Percentiles rank a stretch among this genome's conserved stretches.
These are phyloP conservation scores for Brachirus orientalis DNA, from an alignment of 2,113 vertebrate genomes.

Conservation along the genomic window DNA sequence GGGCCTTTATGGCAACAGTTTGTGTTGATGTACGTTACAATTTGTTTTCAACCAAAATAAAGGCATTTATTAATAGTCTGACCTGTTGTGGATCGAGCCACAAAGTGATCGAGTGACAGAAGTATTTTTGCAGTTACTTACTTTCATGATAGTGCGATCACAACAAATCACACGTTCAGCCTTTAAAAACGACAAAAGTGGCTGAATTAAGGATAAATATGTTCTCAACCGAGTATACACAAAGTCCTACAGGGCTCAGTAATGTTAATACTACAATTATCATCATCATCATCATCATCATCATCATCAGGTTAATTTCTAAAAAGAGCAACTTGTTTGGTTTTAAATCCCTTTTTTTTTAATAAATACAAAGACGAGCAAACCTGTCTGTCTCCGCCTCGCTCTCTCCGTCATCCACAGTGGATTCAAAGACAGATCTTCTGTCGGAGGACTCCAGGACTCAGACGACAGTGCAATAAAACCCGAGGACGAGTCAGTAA, in stretches of 20 bases:
- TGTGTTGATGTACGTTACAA: background rate
- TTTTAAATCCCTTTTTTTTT: slow-evolving; percentile 55
- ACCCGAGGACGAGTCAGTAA: slow-evolving; percentile 53
- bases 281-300: slow-evolving; percentile 19
- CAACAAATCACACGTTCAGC: slow-evolving; percentile 33
- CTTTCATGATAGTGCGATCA: slow-evolving; percentile 43
- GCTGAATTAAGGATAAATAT: slow-evolving; percentile 52
- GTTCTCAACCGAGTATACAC: slow-evolving; percentile 60
- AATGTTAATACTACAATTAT: slow-evolving; percentile 32
- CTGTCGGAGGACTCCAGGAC: slow-evolving; percentile 44
- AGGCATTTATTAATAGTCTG: background rate
- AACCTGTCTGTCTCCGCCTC: slow-evolving; percentile 42
- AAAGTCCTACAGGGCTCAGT: slow-evolving; percentile 69
- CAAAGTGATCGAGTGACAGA: slow-evolving; percentile 16
- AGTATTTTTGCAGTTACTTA: slow-evolving; percentile 13
- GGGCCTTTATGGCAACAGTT: slow-evolving; percentile 47
- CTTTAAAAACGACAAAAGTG: slow-evolving; percentile 14
- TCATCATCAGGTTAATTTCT: slow-evolving; percentile 52
- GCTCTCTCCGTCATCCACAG: slow-evolving; percentile 22
- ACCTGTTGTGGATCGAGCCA: slow-evolving; percentile 20
- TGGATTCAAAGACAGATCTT: slow-evolving; percentile 42
- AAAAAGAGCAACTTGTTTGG: slow-evolving; percentile 69
- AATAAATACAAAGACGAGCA: slow-evolving; percentile 65
- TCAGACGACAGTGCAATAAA: slow-evolving; percentile 56
- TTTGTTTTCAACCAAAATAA: background rate